Evolutionary conservation across 2,888 invertebrate species (phyloP), one percentile per base, ranked within the genome.

Genomic region (Zonitis immaculata): DNA sequence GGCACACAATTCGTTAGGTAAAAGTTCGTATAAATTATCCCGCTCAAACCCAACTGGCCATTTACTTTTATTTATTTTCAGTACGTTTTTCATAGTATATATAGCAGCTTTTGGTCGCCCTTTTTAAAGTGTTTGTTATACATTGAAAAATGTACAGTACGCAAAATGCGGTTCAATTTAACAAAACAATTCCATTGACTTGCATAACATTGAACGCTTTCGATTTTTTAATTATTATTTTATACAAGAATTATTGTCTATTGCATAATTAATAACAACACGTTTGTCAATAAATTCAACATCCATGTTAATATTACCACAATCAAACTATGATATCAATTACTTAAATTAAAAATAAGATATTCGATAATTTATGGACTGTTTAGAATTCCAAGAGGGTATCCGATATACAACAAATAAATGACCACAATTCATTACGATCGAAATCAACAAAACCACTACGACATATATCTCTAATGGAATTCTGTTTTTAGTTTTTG

Each of bases 61-160:
- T 54, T 54, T 54, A 45, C 47, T 54, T 54, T 54, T 49, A 54
- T 54, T 54, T 54, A 54, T 54, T 54, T 54, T 54, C 32, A 11
- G 54, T 50, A 39, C 18, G 54, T 54, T 54, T 54, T 50, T n/a
- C n/a, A n/a, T n/a, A n/a, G n/a, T n/a, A n/a, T n/a, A n/a, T n/a
- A n/a, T n/a, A n/a, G n/a, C n/a, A n/a, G n/a, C n/a, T n/a, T n/a
- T 49, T 30, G 43, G 43, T 42, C 45, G 7, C 39, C 18, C 18
- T 39, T n/a, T n/a, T 39, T 39, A 39, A 39, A 9, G 39, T 4
- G 39, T 39, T 39, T 18, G 54, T 30, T 39, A 43, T n/a, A n/a
- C 47, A 35, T 46, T 46, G 48, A 44, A 22, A 46, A 44, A 50
- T 7, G 16, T 18, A 11, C 42, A 11, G 42, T 18, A 25, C 44